phyloP scores from a whole-genome alignment of 1,140 invertebrate species.

The Ostrea denselamellosa region DNA sequence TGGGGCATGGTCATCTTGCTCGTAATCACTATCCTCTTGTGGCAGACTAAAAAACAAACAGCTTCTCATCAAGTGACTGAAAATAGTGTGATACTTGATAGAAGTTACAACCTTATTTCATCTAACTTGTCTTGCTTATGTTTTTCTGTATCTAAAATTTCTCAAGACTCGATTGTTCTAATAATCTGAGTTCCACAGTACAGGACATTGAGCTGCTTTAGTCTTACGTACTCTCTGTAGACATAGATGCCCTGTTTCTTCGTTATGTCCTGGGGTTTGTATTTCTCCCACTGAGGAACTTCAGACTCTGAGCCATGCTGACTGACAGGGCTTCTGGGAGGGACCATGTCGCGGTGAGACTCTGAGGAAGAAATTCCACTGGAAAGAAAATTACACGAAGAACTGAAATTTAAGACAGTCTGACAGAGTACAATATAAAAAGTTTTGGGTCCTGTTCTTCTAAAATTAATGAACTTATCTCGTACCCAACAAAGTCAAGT shows the following conservation, averaged over 20 bases:
- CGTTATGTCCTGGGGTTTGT: slow-evolving; percentile 58
- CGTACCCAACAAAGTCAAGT: too few relatives aligned
- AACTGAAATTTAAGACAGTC: background rate
- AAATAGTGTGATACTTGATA: background rate
- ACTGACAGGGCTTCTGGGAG: slow-evolving; percentile 50
- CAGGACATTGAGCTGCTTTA: too few relatives aligned
- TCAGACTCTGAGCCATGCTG: slow-evolving; percentile 56
- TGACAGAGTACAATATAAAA: background rate
- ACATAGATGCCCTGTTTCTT: slow-evolving; percentile 75
- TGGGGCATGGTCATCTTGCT: slow-evolving; percentile 74
- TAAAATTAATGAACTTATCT: too few relatives aligned
- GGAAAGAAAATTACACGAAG: slow-evolving; percentile 22
- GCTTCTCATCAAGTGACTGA: background rate
- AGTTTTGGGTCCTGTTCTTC: too few relatives aligned
- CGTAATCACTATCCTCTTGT: slow-evolving; percentile 78
- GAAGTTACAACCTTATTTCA: too few relatives aligned
- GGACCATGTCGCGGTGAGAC: slow-evolving; percentile 57
- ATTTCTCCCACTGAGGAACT: slow-evolving; percentile 60
- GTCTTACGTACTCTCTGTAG: slow-evolving; percentile 76
- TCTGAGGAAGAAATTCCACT: slow-evolving; percentile 55
- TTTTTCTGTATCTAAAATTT: too few relatives aligned
- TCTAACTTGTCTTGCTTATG: too few relatives aligned
- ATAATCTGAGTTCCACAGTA: too few relatives aligned
- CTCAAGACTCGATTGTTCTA: too few relatives aligned
- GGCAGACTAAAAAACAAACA: slow-evolving; percentile 70